Evolutionary conservation across 1,140 invertebrate species (phyloP).

Genomic region (Cylas formicarius): DNA sequence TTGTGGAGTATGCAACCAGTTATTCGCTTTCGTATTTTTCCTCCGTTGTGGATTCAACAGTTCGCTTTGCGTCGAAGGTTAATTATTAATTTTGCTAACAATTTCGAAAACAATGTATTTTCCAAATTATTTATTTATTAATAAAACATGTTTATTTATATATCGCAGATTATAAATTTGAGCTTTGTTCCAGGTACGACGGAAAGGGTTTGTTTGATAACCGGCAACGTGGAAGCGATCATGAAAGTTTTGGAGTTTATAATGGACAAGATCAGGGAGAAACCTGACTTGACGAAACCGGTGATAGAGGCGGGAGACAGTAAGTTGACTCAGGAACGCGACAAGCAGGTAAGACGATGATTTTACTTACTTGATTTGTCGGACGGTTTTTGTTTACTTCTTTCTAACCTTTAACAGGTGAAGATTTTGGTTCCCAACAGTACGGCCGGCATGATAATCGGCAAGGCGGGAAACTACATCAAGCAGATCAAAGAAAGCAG

Average conservation of each 20-base stretch:
- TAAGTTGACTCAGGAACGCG: slow-evolving; percentile 67
- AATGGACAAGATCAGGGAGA: slow-evolving; percentile 96
- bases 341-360: slow-evolving; percentile 59
- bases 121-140: neutral
- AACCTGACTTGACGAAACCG: slow-evolving; percentile 85
- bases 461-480: slow-evolving; percentile 94
- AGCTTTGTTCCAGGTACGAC: slow-evolving; percentile 72
- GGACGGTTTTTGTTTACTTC: no score
- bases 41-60: no score
- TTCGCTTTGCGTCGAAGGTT: no score
- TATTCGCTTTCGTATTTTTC: no score
- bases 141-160: no score
- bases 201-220: slow-evolving; percentile 94
- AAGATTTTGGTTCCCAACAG: slow-evolving; percentile 98
- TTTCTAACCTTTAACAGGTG: slow-evolving; percentile 53
- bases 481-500: slow-evolving; percentile 98
- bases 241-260: slow-evolving; percentile 92
- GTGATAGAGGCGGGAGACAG: slow-evolving; percentile 60
- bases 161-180: slow-evolving; percentile 1
- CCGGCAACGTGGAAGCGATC: slow-evolving; percentile 87
- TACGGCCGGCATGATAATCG: slow-evolving; percentile 98
- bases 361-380: neutral
- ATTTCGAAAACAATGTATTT: neutral
- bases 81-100: neutral
- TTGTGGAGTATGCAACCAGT: no score